phyloP scores from a whole-genome alignment of 23 tunicate genomes.

The Halocynthia aurantium region DNA sequence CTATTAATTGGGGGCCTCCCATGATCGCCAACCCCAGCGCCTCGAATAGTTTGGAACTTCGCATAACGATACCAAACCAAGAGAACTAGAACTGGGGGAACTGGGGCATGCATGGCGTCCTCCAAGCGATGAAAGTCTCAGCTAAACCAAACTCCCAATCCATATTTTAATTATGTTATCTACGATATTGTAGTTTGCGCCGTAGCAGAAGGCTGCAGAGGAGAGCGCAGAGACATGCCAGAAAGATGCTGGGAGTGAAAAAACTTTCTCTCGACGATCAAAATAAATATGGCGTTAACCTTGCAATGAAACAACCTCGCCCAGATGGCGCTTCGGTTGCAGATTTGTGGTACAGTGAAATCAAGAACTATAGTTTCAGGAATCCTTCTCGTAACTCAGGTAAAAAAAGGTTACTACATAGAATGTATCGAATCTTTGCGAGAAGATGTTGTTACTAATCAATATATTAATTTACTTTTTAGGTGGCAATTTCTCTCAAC shows the following conservation, averaged over 20 bases:
- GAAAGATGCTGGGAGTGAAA: slow-evolving; percentile 31
- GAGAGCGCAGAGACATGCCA: slow-evolving; percentile 77
- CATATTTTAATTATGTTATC: too few species aligned
- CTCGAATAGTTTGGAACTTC: too few species aligned
- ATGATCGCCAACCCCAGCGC: too few species aligned
- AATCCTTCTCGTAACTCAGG: slow-evolving; percentile 33
- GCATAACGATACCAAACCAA: too few species aligned
- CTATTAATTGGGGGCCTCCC: too few species aligned
- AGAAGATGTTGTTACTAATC: not conserved
- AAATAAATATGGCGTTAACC: slow-evolving; percentile 53
- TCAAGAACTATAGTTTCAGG: slow-evolving; percentile 47
- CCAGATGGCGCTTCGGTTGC: slow-evolving; percentile 33
- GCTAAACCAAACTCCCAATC: too few species aligned
- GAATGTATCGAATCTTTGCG: not conserved
- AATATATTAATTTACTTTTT: not conserved
- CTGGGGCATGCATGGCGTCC: too few species aligned
- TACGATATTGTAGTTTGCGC: too few species aligned
- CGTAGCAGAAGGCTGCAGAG: slow-evolving; percentile 18
- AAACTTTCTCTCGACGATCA: slow-evolving; percentile 39
- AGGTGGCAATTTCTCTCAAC: slow-evolving; percentile 73
- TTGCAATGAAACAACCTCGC: slow-evolving; percentile 32
- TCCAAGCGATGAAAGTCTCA: too few species aligned
- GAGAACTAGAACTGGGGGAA: too few species aligned
- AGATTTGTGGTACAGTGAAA: slow-evolving; percentile 74
- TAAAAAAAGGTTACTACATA: not conserved